phyloP scores from a whole-genome alignment of 2,113 vertebrate genomes.

The Pteronura brasiliensis region DNA sequence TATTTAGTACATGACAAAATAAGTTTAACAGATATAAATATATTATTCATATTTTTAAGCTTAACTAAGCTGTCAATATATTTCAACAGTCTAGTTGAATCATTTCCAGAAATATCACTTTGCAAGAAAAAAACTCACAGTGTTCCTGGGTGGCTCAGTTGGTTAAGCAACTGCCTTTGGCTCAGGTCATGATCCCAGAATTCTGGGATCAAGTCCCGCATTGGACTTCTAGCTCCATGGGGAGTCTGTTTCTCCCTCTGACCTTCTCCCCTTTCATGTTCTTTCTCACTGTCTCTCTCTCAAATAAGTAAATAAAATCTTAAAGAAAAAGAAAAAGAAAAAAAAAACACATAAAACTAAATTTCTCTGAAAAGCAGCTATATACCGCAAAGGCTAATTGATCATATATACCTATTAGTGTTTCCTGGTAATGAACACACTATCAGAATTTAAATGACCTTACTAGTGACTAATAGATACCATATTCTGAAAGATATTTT shows the following conservation, averaged over 20 bases:
- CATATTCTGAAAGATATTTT: not conserved
- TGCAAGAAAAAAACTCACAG: not conserved
- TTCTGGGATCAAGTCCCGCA: no score
- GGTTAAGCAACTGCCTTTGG: no score
- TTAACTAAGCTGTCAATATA: not conserved
- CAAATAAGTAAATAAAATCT: no score
- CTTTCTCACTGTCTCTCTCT: no score
- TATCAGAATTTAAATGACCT: not conserved
- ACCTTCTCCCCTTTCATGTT: no score
- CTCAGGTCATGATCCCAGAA: no score
- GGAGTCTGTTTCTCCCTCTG: no score
- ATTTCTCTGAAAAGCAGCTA: not conserved
- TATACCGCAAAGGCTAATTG: not conserved
- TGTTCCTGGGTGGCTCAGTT: no score
- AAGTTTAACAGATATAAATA: not conserved
- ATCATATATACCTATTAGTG: not conserved
- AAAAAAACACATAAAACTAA: not conserved
- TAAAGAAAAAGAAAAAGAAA: no score
- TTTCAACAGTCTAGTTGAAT: not conserved
- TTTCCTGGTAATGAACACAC: not conserved
- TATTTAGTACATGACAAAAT: not conserved
- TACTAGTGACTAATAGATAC: not conserved
- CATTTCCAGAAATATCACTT: not conserved
- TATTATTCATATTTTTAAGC: not conserved
- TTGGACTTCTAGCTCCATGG: no score